Conservation (phyloP, 2,113 vertebrate species). For the Corynorhinus townsendii region DNA sequence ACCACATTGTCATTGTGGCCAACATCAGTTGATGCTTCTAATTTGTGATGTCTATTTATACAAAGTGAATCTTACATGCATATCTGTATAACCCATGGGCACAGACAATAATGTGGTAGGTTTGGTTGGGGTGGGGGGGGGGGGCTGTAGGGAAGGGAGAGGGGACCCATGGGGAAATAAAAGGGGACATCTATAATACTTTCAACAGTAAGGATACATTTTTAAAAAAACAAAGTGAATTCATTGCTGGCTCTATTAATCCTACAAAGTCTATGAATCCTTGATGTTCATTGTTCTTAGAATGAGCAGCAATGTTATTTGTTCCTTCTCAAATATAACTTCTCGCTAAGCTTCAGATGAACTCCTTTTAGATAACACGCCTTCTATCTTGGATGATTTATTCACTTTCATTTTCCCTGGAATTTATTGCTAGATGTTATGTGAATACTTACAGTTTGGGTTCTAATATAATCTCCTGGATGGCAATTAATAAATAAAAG, state of each 20-base stretch:
- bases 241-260: constrained; percentile 24
- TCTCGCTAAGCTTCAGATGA: neutral
- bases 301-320: constrained; percentile 18
- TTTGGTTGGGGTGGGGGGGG: no score
- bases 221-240: neutral
- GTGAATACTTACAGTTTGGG: constrained; percentile 59
- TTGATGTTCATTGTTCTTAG: neutral
- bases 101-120: no score
- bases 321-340: constrained; percentile 17
- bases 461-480: constrained; percentile 65
- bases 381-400: constrained; percentile 51
- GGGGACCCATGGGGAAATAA: no score
- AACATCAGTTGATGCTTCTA: neutral
- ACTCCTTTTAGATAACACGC: constrained; percentile 25
- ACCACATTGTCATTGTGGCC: neutral
- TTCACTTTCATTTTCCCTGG: constrained; percentile 46
- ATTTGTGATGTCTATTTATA: neutral
- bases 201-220: no score
- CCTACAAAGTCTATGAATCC: constrained; percentile 3
- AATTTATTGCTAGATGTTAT: constrained; percentile 59
- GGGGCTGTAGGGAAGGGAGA: no score
- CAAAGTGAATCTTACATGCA: neutral
- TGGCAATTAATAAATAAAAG: constrained; percentile 74
- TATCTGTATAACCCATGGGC: no score
- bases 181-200: no score